Conservation (phyloP, 2,797 vertebrate species). For the Gallinago solitaria region DNA sequence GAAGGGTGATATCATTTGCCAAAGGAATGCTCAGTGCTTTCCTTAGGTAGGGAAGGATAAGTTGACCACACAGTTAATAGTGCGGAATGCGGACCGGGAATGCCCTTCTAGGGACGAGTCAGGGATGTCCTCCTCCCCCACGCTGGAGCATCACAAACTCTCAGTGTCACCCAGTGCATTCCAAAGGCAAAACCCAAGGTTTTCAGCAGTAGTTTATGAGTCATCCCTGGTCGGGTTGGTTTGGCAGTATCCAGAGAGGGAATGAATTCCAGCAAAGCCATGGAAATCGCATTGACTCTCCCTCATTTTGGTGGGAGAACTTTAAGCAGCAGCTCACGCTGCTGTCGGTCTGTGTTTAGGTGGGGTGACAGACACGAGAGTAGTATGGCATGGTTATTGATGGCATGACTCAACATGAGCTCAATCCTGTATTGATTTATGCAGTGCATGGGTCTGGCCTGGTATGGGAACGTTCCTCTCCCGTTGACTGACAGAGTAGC, state of each 20-base stretch:
- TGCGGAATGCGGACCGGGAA: not conserved
- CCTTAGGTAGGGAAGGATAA: not conserved
- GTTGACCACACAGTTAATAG: not conserved
- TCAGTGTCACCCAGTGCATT: conserved; percentile 16
- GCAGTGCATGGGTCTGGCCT: not conserved
- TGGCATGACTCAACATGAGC: not conserved
- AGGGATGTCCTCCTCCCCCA: not conserved
- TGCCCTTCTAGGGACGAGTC: conserved; percentile 5
- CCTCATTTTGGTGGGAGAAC: not conserved
- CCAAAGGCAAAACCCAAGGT: conserved; percentile 35
- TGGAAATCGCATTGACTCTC: conserved; percentile 32
- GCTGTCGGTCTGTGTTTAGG: not conserved
- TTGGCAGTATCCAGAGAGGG: conserved; percentile 36
- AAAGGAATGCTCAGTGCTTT: not conserved
- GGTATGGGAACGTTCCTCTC: not conserved
- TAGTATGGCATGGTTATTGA: not conserved
- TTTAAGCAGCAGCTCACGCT: conserved; percentile 7
- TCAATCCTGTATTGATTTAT: not conserved
- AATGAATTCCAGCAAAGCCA: conserved; percentile 41
- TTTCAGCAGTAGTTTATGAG: conserved; percentile 16
- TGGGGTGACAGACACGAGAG: not conserved
- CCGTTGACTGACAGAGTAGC: not conserved
- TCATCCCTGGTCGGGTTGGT: conserved; percentile 15
- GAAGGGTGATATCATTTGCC: not conserved
- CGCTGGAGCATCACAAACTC: not conserved